phyloP scores from a whole-genome alignment of 2,888 invertebrate species.

The Acanthosepion esculentum region DNA sequence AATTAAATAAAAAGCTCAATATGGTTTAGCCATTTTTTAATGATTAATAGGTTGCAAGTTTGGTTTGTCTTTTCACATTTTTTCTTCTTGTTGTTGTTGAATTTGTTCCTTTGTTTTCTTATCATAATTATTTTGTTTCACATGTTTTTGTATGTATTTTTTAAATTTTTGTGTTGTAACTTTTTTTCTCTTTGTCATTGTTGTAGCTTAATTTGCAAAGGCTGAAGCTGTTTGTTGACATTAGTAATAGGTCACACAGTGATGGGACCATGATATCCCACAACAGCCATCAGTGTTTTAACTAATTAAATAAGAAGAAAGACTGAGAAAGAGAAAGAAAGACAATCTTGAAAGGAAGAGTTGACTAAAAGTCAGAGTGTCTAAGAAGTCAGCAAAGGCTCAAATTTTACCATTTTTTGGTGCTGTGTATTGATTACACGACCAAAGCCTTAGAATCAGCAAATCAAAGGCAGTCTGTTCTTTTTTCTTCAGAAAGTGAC shows the following conservation, averaged over 20 bases:
- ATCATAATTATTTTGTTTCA: conserved; percentile 1
- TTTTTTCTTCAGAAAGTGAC: neutral
- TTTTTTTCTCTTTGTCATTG: neutral
- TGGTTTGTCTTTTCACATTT: neutral
- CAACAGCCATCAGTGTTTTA: neutral
- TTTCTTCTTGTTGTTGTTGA: neutral
- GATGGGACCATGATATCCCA: conserved; percentile 9
- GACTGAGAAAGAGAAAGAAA: neutral
- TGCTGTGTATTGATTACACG: too few species aligned
- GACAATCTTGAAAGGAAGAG: neutral
- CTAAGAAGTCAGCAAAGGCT: neutral
- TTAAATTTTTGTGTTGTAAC: neutral
- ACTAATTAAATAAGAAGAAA: conserved; percentile 12
- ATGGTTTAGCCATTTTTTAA: neutral
- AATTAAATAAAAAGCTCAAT: neutral
- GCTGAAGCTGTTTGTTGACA: conserved; percentile 33
- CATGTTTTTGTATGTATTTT: neutral
- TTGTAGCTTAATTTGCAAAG: conserved; percentile 6
- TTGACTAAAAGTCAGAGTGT: neutral
- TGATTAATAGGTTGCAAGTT: conserved; percentile 33
- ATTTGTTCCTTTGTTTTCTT: neutral
- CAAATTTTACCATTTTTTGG: neutral
- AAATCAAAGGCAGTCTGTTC: neutral
- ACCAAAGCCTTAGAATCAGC: too few species aligned
- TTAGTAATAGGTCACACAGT: conserved; percentile 20